Base-by-base conservation (phyloP, 1,140 invertebrate species). In the Aporrectodea caliginosa region DNA sequence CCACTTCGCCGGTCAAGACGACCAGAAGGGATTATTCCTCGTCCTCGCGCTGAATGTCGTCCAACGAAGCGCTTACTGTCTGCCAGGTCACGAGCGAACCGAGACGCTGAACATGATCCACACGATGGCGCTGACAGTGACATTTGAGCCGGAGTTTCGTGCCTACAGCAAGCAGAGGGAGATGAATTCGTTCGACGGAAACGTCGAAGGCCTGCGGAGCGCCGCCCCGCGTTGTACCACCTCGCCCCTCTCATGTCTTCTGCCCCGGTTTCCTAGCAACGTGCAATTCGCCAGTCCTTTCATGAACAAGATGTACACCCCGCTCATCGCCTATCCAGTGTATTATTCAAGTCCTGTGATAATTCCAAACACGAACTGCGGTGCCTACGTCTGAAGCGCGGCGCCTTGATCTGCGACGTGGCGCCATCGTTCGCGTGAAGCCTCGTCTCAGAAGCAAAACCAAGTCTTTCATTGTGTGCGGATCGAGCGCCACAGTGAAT, bases 21-120 rank as follows among this genome's bases (percentile, higher is more conserved):
- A 93, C 79, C 91, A 96, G 82, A 96, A 97, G 88, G 96, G 97
- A 89, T 93, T 95, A 88, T 99, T 98, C 91, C 92, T 99, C 87
- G 93, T 94, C 80, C 87, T 83, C 14, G 90, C 99, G 86, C 94
- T 95, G 89, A 91, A 92, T 86, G 97, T 99, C 31, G 97, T 99
- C 35, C 94, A 97, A 84, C 95, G 98, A 86, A 96, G 94, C 71
- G 99, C 97, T 0, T 96, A 99, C 16, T 99, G 97, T 88, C 91
- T 99, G 82, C 99, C 99, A 97, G 94, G 95, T 0, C 97, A 99
- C 89, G 98, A 99, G 88, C 92, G 97, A 84, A 92, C 96, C 79
- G 95, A 98, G 90, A 98, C 96, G 0, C 90, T 98, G 72, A 91
- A 92, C 73, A 91, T 98, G 70, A 98, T 99, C 86, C 93, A 97